A percentile compares a stretch with the other conserved stretches of the same genome.
phyloP scores from a whole-genome alignment of 2,888 invertebrate genomes.

The Heliconius charithonia region DNA sequence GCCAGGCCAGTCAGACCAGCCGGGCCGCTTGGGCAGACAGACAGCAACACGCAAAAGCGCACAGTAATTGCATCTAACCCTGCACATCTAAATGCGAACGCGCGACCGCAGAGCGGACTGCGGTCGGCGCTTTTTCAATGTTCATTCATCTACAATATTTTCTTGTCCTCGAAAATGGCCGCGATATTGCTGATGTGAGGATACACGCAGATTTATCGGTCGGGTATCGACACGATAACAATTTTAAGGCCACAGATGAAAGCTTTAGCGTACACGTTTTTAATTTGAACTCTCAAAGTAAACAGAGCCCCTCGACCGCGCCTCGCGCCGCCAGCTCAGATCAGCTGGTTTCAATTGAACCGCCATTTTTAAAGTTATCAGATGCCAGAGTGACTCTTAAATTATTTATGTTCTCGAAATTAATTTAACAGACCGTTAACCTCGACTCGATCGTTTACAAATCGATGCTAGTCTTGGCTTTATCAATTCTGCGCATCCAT shows the following conservation, averaged over 20 bases:
- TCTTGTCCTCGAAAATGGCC: slow-evolving; percentile 74
- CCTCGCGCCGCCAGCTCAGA: slow-evolving; percentile 40
- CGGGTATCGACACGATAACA: slow-evolving; percentile 72
- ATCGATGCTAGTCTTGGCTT: slow-evolving; percentile 64
- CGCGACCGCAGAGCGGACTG: slow-evolving; percentile 61
- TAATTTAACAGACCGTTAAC: slow-evolving; percentile 77
- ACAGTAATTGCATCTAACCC: slow-evolving; percentile 63
- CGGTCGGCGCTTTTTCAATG: slow-evolving; percentile 60
- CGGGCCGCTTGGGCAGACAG: background rate
- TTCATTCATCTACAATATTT: slow-evolving; percentile 65
- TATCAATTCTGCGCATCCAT: slow-evolving; percentile 70
- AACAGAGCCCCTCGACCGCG: slow-evolving; percentile 55
- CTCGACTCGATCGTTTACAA: slow-evolving; percentile 74
- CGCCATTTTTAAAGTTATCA: slow-evolving; percentile 40
- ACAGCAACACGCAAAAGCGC: slow-evolving; percentile 49
- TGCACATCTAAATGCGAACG: slow-evolving; percentile 68
- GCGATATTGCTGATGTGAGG: slow-evolving; percentile 66
- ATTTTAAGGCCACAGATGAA: slow-evolving; percentile 77
- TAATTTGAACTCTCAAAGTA: slow-evolving; percentile 69
- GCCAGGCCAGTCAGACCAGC: background rate
- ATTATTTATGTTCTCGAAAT: slow-evolving; percentile 62
- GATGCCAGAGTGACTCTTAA: slow-evolving; percentile 35
- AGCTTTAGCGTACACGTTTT: slow-evolving; percentile 77
- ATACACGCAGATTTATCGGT: slow-evolving; percentile 79
- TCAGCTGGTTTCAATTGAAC: slow-evolving; percentile 59